A percentile compares a stretch with the other conserved stretches of the same genome.
These are phyloP conservation scores for Pseudochromis fuscus DNA, from an alignment of 2,797 vertebrate species.

Conservation along the genomic window DNA sequence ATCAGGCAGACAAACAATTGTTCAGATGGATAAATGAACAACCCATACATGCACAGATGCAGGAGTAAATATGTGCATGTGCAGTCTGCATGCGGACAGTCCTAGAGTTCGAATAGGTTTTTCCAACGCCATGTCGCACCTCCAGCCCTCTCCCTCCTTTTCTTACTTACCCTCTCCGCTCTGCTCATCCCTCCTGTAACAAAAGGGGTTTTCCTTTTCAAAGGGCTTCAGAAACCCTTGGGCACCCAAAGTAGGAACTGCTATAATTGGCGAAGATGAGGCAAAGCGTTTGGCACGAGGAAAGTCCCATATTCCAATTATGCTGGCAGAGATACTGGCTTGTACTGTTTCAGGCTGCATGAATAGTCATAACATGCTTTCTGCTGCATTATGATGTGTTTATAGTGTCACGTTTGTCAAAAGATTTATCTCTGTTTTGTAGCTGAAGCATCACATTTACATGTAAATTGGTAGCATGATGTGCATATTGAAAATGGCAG, in stretches of 20 bases:
- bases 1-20: conserved; percentile 64
- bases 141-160: not conserved
- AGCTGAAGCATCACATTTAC: conserved; percentile 49
- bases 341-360: conserved; percentile 39
- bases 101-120: not conserved
- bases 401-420: conserved; percentile 54
- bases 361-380: conserved; percentile 53
- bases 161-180: conserved; percentile 14
- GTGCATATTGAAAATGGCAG: conserved; percentile 55
- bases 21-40: conserved; percentile 61
- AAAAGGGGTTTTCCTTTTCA: conserved; percentile 65
- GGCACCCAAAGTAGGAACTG: conserved; percentile 59
- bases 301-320: conserved; percentile 59
- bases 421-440: conserved; percentile 54
- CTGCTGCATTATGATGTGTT: conserved; percentile 42
- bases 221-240: conserved; percentile 55
- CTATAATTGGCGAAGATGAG: conserved; percentile 64
- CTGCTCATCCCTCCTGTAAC: conserved; percentile 40
- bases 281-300: conserved; percentile 56
- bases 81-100: conserved; percentile 26
- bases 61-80: conserved; percentile 29
- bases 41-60: conserved; percentile 45
- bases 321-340: conserved; percentile 44
- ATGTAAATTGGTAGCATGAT: conserved; percentile 61
- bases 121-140: conserved; percentile 20